Base-by-base conservation (phyloP, 2,113 vertebrate genomes). In the Falcunculus frontatus region DNA sequence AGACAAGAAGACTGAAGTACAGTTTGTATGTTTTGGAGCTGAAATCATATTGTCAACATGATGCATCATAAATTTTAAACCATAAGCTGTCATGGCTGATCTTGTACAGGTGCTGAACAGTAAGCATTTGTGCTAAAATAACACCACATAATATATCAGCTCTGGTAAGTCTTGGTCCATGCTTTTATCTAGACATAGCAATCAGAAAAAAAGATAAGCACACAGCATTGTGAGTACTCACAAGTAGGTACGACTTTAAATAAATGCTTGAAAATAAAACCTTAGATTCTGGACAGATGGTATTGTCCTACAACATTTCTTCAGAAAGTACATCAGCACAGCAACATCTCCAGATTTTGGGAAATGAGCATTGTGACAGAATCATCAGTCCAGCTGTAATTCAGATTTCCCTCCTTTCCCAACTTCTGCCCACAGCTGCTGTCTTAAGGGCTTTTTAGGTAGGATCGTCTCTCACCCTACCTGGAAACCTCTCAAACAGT, bases 41-140 rank as follows among this genome's bases (percentile, higher is more conserved):
- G 69, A 96, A 92, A 92, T 82, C 44, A 60, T 81, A 85, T 46
- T 41, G 56, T 62, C 62, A 96, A 83, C 56, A 76, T 16, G 79
- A 69, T 65, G 18, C 50, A 67, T 60, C 76, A 84, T 95, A 87
- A 90, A 95, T 93, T 96, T 91, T 76, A 94, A 94, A 55, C 52
- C 32, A 44, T 91, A 59, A 70, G n/a, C 35, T 89, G 64, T 64
- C 89, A 35, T 37, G 65, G 39, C 27, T 91, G 77, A 86, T 84
- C 64, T 84, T 77, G 73, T 42, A 49, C 27, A 84, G 60, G 42
- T 64, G 67, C 83, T 91, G 60, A 95, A 79, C 49, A 81, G 63
- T 14, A 83, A 91, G 47, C 10, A 75, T 87, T 88, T 86, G 32
- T 87, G 55, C 42, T 67, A 52, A 90, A 94, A 72, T 68, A 84